Percentiles rank a stretch among this genome's conserved stretches.
Conservation (phyloP, 1,140 invertebrate genomes). For the Zaprionus africanus region DNA sequence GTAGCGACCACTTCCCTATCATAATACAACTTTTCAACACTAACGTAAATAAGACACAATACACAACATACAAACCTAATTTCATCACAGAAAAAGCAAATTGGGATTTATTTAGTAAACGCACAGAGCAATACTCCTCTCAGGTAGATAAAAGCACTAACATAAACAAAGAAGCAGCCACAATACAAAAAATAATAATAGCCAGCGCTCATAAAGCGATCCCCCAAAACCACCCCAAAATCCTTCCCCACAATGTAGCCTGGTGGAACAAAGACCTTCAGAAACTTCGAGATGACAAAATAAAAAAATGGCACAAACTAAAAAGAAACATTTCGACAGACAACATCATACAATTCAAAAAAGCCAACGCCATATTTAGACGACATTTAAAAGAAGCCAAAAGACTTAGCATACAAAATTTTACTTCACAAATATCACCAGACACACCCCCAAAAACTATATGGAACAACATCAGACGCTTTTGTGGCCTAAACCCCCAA, state of each 20-base stretch:
- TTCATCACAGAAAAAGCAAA: conserved; percentile 34
- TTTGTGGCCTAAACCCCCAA: not conserved
- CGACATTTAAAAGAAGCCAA: conserved; percentile 19
- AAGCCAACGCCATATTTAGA: conserved; percentile 25
- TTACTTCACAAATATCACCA: conserved; percentile 23
- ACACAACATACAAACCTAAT: conserved; percentile 5
- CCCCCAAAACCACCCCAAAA: conserved; percentile 9
- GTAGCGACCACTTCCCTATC: no score
- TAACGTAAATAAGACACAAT: not conserved
- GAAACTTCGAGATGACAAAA: not conserved
- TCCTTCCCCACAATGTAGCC: not conserved
- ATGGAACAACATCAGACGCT: conserved; percentile 12
- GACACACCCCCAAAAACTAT: conserved; percentile 20
- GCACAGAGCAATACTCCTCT: not conserved
- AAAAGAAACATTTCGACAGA: conserved; percentile 4
- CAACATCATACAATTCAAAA: conserved; percentile 14
- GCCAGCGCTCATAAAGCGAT: conserved; percentile 14
- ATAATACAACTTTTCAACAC: not conserved
- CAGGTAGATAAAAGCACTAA: conserved; percentile 18
- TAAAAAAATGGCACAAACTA: conserved; percentile 8
- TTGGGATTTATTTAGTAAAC: conserved; percentile 8
- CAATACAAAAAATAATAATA: conserved; percentile 24
- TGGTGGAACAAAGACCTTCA: no score
- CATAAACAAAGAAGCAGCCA: conserved; percentile 30
- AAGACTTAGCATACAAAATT: conserved; percentile 2